Evolutionary conservation across 2,797 vertebrate genomes (phyloP).

Genomic region (Halcyon chelicuti): DNA sequence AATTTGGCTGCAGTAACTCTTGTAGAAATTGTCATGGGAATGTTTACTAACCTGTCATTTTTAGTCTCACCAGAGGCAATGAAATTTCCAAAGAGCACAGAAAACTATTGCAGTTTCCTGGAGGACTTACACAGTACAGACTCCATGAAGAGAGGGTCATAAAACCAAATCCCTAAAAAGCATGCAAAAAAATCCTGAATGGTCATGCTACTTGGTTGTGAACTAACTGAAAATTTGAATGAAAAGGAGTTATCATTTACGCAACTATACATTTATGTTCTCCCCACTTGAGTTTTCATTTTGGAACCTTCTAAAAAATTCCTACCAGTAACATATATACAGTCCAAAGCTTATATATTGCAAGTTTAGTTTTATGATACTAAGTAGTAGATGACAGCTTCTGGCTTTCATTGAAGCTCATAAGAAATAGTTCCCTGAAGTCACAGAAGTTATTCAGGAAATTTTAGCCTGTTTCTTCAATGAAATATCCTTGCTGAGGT

Average conservation of each 20-base stretch:
- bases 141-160: neutral
- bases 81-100: neutral
- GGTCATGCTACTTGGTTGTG: rapidly evolving
- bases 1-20: neutral
- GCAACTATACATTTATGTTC: neutral
- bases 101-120: neutral
- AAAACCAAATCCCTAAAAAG: neutral
- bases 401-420: neutral
- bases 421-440: neutral
- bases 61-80: neutral
- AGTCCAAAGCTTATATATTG: neutral
- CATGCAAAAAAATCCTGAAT: neutral
- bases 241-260: neutral
- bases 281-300: neutral
- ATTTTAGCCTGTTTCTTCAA: neutral
- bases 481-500: neutral
- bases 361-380: neutral
- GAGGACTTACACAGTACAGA: neutral
- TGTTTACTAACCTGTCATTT: neutral
- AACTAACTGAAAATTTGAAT: neutral
- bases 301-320: neutral
- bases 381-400: neutral
- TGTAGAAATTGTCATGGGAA: neutral
- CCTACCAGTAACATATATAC: neutral
- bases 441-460: neutral